phyloP scores from a whole-genome alignment of 2,113 vertebrate species.

The Toxotes jaculatrix region DNA sequence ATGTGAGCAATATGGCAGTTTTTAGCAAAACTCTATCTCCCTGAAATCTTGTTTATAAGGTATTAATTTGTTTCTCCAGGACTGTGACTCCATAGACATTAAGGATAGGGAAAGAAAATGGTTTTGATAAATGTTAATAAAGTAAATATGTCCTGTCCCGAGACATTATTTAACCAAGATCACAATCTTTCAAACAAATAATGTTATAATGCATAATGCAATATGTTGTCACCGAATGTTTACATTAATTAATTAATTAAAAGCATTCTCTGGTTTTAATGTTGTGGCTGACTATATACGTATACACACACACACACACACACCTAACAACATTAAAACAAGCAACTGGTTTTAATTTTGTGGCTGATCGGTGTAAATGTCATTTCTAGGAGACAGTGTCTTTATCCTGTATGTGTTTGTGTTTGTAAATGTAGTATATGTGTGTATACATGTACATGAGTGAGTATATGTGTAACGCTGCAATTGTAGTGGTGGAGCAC shows the following conservation, averaged over 20 bases:
- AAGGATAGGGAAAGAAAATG: background rate
- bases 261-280: background rate
- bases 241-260: background rate
- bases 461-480: conserved; percentile 46
- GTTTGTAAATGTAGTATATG: conserved; percentile 29
- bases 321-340: too few relatives aligned
- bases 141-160: background rate
- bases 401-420: background rate
- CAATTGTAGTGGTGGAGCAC: conserved; percentile 72
- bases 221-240: background rate
- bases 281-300: too few relatives aligned
- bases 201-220: too few relatives aligned
- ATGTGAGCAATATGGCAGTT: background rate
- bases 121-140: background rate
- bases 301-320: too few relatives aligned
- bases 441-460: conserved; percentile 35
- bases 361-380: background rate
- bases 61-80: background rate
- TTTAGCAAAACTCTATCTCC: too few relatives aligned
- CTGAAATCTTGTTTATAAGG: too few relatives aligned
- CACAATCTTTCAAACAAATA: background rate
- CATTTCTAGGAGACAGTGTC: background rate
- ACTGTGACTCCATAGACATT: background rate
- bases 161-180: background rate
- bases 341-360: too few relatives aligned